Evolutionary conservation across 2,113 vertebrate species (phyloP).

Genomic region (Cyanistes caeruleus): DNA sequence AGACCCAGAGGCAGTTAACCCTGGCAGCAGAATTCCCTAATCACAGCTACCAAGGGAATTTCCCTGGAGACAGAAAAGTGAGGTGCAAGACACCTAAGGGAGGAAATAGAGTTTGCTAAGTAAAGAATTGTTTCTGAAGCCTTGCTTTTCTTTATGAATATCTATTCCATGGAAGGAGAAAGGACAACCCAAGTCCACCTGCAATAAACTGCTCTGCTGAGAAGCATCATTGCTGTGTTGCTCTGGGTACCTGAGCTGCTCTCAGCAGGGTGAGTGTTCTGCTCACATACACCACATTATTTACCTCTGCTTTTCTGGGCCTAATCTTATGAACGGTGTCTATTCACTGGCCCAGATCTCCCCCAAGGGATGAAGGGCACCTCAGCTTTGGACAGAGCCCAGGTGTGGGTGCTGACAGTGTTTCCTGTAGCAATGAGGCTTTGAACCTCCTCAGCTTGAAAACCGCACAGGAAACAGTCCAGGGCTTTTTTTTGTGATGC

Average conservation of each 20-base stretch:
- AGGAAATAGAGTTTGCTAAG: not conserved
- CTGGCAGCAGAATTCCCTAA: not conserved
- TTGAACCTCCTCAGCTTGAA: not conserved
- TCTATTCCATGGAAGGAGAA: not conserved
- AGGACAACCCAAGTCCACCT: not conserved
- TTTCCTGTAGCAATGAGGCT: not conserved
- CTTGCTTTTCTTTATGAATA: not conserved
- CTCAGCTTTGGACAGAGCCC: not conserved
- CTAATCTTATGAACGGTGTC: not conserved
- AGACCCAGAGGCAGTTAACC: not conserved
- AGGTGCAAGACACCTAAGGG: not conserved
- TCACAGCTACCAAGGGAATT: rapidly evolving
- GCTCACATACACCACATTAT: not conserved
- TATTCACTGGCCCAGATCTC: not conserved
- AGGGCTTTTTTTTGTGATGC: not conserved
- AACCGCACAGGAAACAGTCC: not conserved
- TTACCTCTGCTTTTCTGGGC: not conserved
- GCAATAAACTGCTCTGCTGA: not conserved
- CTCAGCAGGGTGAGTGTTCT: not conserved
- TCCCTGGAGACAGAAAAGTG: not conserved
- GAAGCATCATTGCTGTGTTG: not conserved
- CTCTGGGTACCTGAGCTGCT: not conserved
- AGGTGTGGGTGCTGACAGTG: rapidly evolving
- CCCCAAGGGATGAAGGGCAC: not conserved
- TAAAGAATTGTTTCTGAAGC: not conserved